Conservation (phyloP, 2,797 vertebrate genomes). For the Sphaeramia orbicularis region DNA sequence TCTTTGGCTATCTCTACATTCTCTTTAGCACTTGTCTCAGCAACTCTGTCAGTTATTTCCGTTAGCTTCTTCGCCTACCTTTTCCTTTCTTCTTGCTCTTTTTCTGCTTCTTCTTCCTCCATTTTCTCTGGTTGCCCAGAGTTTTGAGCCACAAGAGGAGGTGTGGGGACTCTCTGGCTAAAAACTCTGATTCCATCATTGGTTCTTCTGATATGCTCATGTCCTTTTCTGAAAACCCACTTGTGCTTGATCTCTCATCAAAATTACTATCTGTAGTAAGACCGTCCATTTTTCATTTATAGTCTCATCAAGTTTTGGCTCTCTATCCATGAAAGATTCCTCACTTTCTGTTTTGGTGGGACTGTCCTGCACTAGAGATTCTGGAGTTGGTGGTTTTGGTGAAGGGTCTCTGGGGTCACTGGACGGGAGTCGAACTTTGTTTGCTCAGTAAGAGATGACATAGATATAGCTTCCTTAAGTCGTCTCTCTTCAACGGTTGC, state of each 20-base stretch:
- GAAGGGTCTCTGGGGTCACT: constrained; percentile 75
- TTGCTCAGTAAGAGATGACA: constrained; percentile 92
- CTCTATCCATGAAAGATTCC: constrained; percentile 73
- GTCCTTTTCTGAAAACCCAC: constrained; percentile 81
- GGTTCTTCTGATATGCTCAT: constrained; percentile 83
- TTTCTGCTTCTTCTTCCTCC: constrained; percentile 68
- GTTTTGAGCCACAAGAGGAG: constrained; percentile 60
- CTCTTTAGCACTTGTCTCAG: constrained; percentile 60
- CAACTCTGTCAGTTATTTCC: constrained; percentile 42
- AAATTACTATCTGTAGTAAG: constrained; percentile 74
- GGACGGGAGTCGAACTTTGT: constrained; percentile 81
- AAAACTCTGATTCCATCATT: constrained; percentile 73
- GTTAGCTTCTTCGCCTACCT: constrained; percentile 66
- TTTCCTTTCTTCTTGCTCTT: constrained; percentile 64
- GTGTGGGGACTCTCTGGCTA: constrained; percentile 67
- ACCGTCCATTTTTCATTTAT: constrained; percentile 70
- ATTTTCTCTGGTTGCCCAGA: constrained; percentile 71
- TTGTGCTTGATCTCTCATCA: constrained; percentile 78
- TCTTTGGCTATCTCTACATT: constrained; percentile 42
- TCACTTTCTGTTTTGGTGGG: constrained; percentile 71
- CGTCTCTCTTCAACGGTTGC: constrained; percentile 88
- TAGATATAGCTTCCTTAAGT: constrained; percentile 94
- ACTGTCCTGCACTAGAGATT: constrained; percentile 70
- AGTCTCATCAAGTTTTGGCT: constrained; percentile 70
- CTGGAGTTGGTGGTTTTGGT: constrained; percentile 72